These are phyloP conservation scores for Passer domesticus DNA, from an alignment of 2,113 vertebrate genomes.

Conservation along the genomic window DNA sequence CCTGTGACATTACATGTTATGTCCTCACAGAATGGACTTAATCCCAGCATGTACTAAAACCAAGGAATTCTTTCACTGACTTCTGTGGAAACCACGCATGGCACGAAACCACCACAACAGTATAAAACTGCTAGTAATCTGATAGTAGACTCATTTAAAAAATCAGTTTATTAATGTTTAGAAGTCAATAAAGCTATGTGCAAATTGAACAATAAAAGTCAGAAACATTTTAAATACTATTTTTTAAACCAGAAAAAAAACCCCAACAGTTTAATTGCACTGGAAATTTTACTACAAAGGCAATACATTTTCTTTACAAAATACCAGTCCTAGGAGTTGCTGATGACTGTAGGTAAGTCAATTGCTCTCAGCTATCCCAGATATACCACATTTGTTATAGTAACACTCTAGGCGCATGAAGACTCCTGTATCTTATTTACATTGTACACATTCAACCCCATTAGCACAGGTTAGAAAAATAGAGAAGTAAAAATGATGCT, in stretches of 20 bases:
- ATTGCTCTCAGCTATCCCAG: constrained; percentile 44
- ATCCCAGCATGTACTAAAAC: not conserved
- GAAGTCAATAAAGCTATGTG: constrained; percentile 83
- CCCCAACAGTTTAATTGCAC: constrained; percentile 78
- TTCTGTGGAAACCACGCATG: not conserved
- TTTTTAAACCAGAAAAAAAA: constrained; percentile 57
- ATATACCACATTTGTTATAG: constrained; percentile 68
- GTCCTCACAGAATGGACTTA: not conserved
- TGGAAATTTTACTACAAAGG: constrained; percentile 76
- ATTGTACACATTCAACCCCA: constrained; percentile 68
- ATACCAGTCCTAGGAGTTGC: constrained; percentile 60
- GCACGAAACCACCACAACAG: not conserved
- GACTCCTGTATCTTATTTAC: constrained; percentile 58
- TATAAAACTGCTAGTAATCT: constrained; percentile 5
- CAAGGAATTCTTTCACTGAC: not conserved
- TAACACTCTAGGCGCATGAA: constrained; percentile 68
- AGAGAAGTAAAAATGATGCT: constrained; percentile 54
- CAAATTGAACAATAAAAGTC: constrained; percentile 80
- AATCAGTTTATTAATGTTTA: constrained; percentile 87
- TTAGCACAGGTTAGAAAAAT: constrained; percentile 76
- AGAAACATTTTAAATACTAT: constrained; percentile 84
- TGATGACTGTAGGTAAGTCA: constrained; percentile 50
- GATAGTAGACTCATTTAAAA: constrained; percentile 63
- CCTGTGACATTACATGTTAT: not conserved
- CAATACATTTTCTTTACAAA: constrained; percentile 58